A percentile compares a stretch with the other conserved stretches of the same genome.
Evolutionary conservation across 2,113 vertebrate genomes (phyloP).

Genomic region (Melanostigma gelatinosum): DNA sequence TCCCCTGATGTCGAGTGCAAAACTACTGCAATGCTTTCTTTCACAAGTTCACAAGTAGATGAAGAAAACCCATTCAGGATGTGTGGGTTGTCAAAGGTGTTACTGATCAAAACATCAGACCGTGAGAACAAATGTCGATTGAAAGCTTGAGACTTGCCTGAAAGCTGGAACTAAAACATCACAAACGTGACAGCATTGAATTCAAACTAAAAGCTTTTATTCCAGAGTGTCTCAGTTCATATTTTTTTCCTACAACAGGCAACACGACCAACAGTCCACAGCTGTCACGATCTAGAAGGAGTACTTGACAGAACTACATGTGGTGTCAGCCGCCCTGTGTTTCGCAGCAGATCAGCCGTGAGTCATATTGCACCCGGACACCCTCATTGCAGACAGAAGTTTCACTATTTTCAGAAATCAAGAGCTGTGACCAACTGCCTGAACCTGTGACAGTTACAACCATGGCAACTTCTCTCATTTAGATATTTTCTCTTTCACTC

Average conservation of each 20-base stretch:
- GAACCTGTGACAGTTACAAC: background rate
- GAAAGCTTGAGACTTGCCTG: background rate
- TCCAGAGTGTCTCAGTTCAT: background rate
- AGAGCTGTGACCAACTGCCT: background rate
- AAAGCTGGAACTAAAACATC: background rate
- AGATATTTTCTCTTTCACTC: background rate
- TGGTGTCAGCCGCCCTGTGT: slow-evolving; percentile 78
- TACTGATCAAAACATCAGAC: background rate
- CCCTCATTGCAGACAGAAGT: background rate
- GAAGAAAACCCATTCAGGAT: slow-evolving; percentile 13
- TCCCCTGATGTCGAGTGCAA: background rate
- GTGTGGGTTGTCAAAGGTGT: background rate
- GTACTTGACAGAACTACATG: slow-evolving; percentile 66
- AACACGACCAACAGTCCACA: slow-evolving; percentile 44
- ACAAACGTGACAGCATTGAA: background rate
- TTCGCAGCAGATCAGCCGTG: slow-evolving; percentile 67
- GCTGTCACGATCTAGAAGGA: slow-evolving; percentile 54
- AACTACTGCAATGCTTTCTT: background rate
- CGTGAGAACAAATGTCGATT: background rate
- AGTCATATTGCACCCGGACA: slow-evolving; percentile 36
- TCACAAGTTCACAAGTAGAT: background rate
- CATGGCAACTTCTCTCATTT: background rate
- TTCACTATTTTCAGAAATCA: background rate
- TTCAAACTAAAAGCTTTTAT: background rate
- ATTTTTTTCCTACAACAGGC: slow-evolving; percentile 49